Evolutionary conservation across 2,797 vertebrate species (phyloP).

Genomic region (Lycodopsis pacificus): DNA sequence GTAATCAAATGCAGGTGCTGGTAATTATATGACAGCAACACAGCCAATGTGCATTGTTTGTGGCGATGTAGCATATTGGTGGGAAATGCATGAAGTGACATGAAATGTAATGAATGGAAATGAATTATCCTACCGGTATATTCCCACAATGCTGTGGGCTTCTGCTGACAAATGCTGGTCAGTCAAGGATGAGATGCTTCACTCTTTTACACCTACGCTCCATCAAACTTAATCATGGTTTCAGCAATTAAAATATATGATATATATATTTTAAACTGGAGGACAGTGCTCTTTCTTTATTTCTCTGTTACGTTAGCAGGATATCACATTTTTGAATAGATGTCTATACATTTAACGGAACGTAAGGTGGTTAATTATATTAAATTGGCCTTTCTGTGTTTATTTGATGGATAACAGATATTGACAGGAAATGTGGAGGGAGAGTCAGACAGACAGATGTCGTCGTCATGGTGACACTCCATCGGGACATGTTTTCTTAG

Average conservation of each 20-base stretch:
- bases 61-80: constrained; percentile 26
- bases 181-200: constrained; percentile 13
- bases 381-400: background rate
- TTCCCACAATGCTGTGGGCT: constrained; percentile 9
- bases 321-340: background rate
- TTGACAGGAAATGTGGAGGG: background rate
- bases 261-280: background rate
- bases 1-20: constrained; percentile 69
- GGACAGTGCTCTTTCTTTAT: background rate
- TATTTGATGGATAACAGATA: background rate
- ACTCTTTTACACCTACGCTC: background rate
- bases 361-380: background rate
- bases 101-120: constrained; percentile 49
- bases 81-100: constrained; percentile 52
- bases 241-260: background rate
- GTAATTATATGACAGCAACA: constrained; percentile 59
- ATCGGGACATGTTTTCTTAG: background rate
- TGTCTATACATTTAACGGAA: background rate
- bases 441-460: background rate
- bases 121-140: constrained; percentile 20
- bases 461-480: background rate
- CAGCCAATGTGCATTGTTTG: constrained; percentile 32
- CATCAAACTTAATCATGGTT: background rate
- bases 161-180: constrained; percentile 32
- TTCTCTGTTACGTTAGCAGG: background rate